Base-by-base conservation (phyloP, 1,140 invertebrate genomes). In the Tetramorium simillimum region DNA sequence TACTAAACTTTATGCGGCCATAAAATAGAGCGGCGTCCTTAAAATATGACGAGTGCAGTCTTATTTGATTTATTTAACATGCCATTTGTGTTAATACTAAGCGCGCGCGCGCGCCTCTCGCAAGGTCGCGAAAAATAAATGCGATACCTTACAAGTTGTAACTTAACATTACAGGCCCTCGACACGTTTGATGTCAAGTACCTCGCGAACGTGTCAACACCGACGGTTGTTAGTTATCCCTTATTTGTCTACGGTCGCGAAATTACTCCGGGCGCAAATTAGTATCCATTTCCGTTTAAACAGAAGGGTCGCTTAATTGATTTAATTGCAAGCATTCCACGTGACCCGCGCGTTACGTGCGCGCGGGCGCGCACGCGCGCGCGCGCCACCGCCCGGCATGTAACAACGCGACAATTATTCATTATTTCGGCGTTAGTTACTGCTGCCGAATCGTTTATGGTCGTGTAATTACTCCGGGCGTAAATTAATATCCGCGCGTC, bases 211-310 rank as follows among this genome's bases (percentile, higher is more conserved):
- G 69, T 84, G 80, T 84, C 80, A 84, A 84, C 69, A 84, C 24
- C 18, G 80, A 60, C 56, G 69, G 80, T 84, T 84, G 80, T 84
- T 84, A 84, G 80, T 84, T 84, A 84, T 84, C 80, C 80, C 80
- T 60, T 75, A 84, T 84, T 84, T 73, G 80, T 75, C 80, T 84
- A 84, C 69, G 51, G 69, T 73, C 53, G 80, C 80, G 69, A 84
- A 84, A 84, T 84, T 84, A 84, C 80, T 84, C 67, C 69, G 69
- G 40, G 69, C 69, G 69, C 69, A 84, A 84, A 84, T 84, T 84
- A 84, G 80, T 84, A 84, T 84, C 69, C 80, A 73, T 84, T 84
- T 84, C 80, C 80, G 69, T 84, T 84, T 84, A 84, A 84, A 84
- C 80, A 46, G 80, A 84, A 60, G 80, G 80, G 80, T 60, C 80